Percentiles rank a stretch among this genome's conserved stretches.
Conservation (phyloP, 2,888 invertebrate genomes). For the Drosophila neotestacea region DNA sequence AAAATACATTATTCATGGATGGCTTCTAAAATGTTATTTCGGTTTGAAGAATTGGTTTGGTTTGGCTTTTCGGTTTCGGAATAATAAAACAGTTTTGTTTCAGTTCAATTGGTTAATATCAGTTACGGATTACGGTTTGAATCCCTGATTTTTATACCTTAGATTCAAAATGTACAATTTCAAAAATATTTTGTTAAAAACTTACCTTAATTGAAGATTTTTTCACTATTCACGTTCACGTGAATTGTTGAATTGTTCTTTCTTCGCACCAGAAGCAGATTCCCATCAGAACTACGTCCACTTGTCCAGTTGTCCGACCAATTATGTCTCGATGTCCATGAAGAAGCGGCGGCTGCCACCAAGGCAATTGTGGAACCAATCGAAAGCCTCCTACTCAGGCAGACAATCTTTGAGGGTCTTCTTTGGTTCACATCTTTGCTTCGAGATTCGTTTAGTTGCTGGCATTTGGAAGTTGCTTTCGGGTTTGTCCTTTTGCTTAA, state of each 20-base stretch:
- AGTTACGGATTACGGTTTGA: too few species aligned
- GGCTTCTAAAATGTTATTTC: too few species aligned
- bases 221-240: background rate
- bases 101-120: too few species aligned
- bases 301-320: constrained; percentile 33
- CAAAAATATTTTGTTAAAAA: background rate
- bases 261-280: constrained; percentile 21
- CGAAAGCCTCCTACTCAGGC: constrained; percentile 6
- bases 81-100: too few species aligned
- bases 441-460: constrained; percentile 2
- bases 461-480: constrained; percentile 7
- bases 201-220: background rate
- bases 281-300: constrained; percentile 14
- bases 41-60: too few species aligned
- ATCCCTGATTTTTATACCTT: too few species aligned
- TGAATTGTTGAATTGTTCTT: background rate
- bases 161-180: too few species aligned
- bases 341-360: background rate
- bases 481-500: constrained; percentile 37
- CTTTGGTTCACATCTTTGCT: background rate
- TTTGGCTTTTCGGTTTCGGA: too few species aligned
- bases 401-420: constrained; percentile 11
- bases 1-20: too few species aligned
- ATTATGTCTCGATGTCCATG: constrained; percentile 28
- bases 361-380: constrained; percentile 3